These are phyloP conservation scores for Drosophila arawakana DNA, from an alignment of 1,140 invertebrate species.

Conservation along the genomic window DNA sequence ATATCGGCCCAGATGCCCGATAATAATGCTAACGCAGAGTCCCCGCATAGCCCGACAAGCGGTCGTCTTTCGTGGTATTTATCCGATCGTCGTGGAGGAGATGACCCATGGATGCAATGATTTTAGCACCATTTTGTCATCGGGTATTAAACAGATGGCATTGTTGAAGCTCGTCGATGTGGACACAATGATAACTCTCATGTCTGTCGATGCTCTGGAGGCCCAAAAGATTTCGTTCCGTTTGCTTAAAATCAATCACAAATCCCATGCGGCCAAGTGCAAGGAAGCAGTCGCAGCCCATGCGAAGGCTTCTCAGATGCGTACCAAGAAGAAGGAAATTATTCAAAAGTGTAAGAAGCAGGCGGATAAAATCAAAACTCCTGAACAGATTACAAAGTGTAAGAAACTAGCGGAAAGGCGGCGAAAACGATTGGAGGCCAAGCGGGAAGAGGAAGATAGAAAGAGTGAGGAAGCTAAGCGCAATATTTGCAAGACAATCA, in stretches of 20 bases:
- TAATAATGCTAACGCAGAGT: conserved; percentile 48
- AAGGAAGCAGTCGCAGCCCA: not conserved
- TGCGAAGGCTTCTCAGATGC: not conserved
- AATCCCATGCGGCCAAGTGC: conserved; percentile 1
- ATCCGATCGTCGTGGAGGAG: conserved; percentile 53
- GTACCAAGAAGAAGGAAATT: not conserved
- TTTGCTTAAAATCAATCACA: conserved; percentile 32
- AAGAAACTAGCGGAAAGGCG: conserved; percentile 1
- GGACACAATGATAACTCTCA: conserved; percentile 25
- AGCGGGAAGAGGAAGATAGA: not conserved
- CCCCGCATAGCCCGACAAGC: conserved; percentile 39
- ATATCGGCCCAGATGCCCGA: conserved; percentile 54
- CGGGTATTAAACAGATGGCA: conserved; percentile 33
- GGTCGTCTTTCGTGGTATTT: conserved; percentile 46
- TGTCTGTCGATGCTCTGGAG: conserved; percentile 54
- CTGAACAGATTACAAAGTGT: conserved; percentile 7
- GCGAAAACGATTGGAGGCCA: not conserved
- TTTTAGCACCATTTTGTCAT: conserved; percentile 38
- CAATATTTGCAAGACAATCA: conserved; percentile 6
- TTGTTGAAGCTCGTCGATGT: conserved; percentile 43
- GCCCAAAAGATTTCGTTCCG: conserved; percentile 55
- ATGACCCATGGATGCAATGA: conserved; percentile 42
- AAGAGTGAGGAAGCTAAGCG: not conserved
- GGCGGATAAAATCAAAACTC: not conserved
- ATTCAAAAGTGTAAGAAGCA: conserved; percentile 7